Base-by-base conservation (phyloP, 2,113 vertebrate genomes). In the Saccopteryx bilineata region DNA sequence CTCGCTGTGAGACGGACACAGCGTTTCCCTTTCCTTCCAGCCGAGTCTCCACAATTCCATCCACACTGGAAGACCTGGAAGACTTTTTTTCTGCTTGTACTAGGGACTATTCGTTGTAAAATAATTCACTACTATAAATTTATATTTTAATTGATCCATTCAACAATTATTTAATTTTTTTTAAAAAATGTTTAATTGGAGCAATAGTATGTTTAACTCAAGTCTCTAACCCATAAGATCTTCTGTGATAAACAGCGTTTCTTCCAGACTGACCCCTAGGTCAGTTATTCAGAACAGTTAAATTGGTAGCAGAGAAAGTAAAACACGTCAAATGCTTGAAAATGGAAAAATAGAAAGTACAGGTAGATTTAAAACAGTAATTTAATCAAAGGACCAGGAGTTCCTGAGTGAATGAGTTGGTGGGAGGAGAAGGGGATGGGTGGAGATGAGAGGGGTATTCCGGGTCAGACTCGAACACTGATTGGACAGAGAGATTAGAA, bases 151-250 rank as follows among this genome's bases (percentile, higher is more conserved):
- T 39, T 28, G 33, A 60, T 61, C 3, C 52, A 66, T 50, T 80
- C 14, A 50, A 33, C 1, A 75, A 75, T 68, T 74, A 2, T 74
- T 81, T 50, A 79, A 71, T 63, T 76, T 85, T 68, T 68, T 39
- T 46, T 39, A n/a, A 14, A 39, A 39, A 39, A 39, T 39, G 0
- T 93, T 97, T 86, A 90, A 96, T 74, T 79, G 18, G 17, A 86
- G 69, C 52, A 58, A 24, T 24, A 24, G 28, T 24, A 24, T 63
- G 10, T 96, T 94, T 83, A 91, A 87, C 78, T 90, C 89, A 83
- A 48, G 65, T 83, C 28, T 83, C 28, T 48, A 91, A 17, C 58
- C 33, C 18, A 60, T 85, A 71, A 72, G 66, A 72, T 72, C 39
- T 11, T 24, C 71, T 72, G 39, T 72, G 39, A 72, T 72, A 33